Evolutionary conservation across 2,797 vertebrate species (phyloP).

Genomic region (Ambastaia sidthimunki): DNA sequence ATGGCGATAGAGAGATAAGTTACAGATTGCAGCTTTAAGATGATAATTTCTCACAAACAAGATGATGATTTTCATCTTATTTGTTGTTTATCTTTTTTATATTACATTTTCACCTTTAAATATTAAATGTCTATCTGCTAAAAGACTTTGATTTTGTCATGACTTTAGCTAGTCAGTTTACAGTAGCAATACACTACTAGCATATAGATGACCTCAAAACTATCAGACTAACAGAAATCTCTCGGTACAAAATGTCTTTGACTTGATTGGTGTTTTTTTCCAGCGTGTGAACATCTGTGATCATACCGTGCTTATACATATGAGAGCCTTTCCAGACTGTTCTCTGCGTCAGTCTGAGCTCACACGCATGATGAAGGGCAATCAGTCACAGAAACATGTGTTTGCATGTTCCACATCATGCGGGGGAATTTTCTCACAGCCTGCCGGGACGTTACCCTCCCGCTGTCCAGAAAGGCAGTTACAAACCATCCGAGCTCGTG

Average conservation of each 20-base stretch:
- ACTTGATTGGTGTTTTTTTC: not conserved
- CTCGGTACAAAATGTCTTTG: constrained; percentile 10
- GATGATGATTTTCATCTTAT: too few species aligned
- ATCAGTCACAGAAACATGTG: constrained; percentile 64
- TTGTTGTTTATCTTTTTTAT: too few species aligned
- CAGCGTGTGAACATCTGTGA: constrained; percentile 31
- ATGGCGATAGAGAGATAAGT: too few species aligned
- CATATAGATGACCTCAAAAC: not conserved
- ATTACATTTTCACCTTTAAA: too few species aligned
- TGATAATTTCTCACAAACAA: too few species aligned
- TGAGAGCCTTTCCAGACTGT: constrained; percentile 13
- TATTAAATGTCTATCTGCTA: too few species aligned
- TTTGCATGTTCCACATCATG: constrained; percentile 63
- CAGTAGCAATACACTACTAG: not conserved
- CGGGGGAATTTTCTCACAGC: constrained; percentile 59
- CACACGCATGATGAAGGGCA: constrained; percentile 46
- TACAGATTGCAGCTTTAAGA: too few species aligned
- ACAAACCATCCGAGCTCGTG: constrained; percentile 45
- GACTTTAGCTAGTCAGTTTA: not conserved
- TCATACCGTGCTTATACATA: constrained; percentile 28
- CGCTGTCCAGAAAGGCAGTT: constrained; percentile 53
- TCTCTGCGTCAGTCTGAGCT: constrained; percentile 33
- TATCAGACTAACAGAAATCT: not conserved
- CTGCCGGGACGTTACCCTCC: constrained; percentile 58
- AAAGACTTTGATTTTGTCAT: too few species aligned